Percentiles rank a stretch among this genome's conserved stretches.
Conservation (phyloP, 2,888 invertebrate species). For the Cetonia aurata region DNA sequence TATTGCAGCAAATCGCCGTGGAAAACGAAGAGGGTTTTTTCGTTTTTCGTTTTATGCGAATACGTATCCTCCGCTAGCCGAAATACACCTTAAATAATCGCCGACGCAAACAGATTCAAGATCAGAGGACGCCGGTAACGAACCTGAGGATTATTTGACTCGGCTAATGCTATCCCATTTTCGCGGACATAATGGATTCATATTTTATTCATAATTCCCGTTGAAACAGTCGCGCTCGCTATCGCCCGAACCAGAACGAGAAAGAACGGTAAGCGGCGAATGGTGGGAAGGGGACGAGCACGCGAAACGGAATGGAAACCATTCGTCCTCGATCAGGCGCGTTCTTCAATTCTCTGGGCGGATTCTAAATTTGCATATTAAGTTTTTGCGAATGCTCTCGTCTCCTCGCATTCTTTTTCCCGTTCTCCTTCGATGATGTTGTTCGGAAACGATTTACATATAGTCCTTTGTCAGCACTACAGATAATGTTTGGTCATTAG, state of each 20-base stretch:
- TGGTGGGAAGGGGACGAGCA: too few species aligned
- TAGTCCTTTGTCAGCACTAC: conserved; percentile 22
- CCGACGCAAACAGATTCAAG: conserved; percentile 39
- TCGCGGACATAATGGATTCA: conserved; percentile 41
- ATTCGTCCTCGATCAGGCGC: conserved; percentile 27
- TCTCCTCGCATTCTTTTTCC: conserved; percentile 11
- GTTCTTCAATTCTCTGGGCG: conserved; percentile 32
- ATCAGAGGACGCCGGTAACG: conserved; percentile 40
- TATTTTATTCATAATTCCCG: conserved; percentile 41
- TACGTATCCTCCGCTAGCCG: conserved; percentile 1
- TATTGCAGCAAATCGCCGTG: conserved; percentile 7
- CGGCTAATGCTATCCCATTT: conserved; percentile 40
- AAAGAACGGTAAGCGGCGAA: neutral
- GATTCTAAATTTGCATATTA: conserved; percentile 39
- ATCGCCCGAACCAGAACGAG: conserved; percentile 5
- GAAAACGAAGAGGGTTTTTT: conserved; percentile 18
- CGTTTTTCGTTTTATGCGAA: neutral
- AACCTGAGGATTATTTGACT: conserved; percentile 39
- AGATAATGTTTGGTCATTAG: neutral
- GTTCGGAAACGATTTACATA: conserved; percentile 6
- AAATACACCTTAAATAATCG: conserved; percentile 39
- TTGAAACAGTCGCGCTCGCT: conserved; percentile 28
- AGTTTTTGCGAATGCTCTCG: conserved; percentile 33
- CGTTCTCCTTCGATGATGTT: neutral
- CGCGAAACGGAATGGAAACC: conserved; percentile 25